These are phyloP conservation scores for Petrocephalus microphthalmus DNA, from an alignment of 2,113 vertebrate species.

Conservation along the genomic window DNA sequence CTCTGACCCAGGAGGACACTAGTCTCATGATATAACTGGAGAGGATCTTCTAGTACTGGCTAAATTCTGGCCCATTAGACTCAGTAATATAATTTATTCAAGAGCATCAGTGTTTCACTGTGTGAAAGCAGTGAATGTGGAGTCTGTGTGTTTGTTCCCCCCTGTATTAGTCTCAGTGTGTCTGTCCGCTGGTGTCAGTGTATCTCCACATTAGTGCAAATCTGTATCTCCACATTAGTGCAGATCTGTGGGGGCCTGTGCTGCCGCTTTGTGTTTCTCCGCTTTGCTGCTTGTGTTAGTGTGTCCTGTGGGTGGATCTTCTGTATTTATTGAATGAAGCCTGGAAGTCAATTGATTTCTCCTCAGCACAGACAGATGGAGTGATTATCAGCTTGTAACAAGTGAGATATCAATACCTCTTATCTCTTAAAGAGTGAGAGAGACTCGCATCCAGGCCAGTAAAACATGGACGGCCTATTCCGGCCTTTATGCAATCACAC, in stretches of 20 bases:
- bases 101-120: not conserved
- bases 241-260: conserved; percentile 20
- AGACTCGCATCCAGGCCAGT: not conserved
- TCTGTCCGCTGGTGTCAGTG: not conserved
- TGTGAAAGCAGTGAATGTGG: not conserved
- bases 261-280: conserved; percentile 41
- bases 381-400: conserved; percentile 2
- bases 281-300: conserved; percentile 37
- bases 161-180: not conserved
- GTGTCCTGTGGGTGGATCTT: conserved; percentile 35
- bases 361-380: not conserved
- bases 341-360: not conserved
- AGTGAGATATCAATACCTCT: not conserved
- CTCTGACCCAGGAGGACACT: not conserved
- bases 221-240: conserved; percentile 13
- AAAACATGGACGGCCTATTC: not conserved
- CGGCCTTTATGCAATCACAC: not conserved
- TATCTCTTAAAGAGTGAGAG: not conserved
- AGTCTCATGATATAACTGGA: not conserved
- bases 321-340: not conserved
- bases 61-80: not conserved
- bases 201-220: not conserved
- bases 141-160: not conserved
- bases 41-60: not conserved
- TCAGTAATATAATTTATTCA: not conserved